These are phyloP conservation scores for Calosoma granatense DNA, from an alignment of 1,140 invertebrate genomes.

Conservation along the genomic window DNA sequence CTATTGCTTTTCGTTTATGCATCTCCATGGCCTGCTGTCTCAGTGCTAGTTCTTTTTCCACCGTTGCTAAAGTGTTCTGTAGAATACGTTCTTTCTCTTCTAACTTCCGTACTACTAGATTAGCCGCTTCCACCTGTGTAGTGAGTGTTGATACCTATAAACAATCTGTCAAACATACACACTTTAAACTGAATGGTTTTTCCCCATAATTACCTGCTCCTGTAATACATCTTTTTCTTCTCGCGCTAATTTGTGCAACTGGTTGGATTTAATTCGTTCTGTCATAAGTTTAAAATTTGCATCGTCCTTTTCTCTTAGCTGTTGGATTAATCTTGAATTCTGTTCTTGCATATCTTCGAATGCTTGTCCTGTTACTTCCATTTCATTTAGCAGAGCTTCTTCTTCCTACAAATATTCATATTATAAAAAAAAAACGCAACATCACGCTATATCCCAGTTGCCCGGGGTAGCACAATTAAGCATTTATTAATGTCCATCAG, in stretches of 20 bases:
- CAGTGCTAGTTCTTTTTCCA: conserved; percentile 88
- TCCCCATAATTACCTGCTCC: conserved; percentile 59
- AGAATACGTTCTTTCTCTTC: conserved; percentile 95
- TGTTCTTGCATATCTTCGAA: conserved; percentile 99
- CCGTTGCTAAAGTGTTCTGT: conserved; percentile 82
- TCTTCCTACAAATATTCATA: conserved; percentile 68
- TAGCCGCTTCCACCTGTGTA: conserved; percentile 90
- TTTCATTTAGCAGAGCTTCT: conserved; percentile 93
- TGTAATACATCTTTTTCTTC: conserved; percentile 89
- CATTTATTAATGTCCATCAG: too few species aligned
- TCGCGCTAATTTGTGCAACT: conserved; percentile 84
- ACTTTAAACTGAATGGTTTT: conserved; percentile 20
- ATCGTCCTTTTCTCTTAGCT: conserved; percentile 95
- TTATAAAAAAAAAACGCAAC: too few species aligned
- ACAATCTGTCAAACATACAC: neutral
- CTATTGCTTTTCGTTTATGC: conserved; percentile 95
- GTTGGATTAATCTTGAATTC: conserved; percentile 91
- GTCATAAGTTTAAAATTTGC: conserved; percentile 99
- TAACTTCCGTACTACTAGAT: conserved; percentile 84
- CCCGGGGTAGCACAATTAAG: too few species aligned
- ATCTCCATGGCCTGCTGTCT: conserved; percentile 93
- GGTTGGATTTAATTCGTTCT: conserved; percentile 94
- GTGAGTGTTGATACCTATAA: conserved; percentile 65
- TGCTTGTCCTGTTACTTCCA: conserved; percentile 98
- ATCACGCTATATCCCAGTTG: too few species aligned